Evolutionary conservation across 2,888 invertebrate species (phyloP).

Genomic region (Agonopterix subpropinquella): DNA sequence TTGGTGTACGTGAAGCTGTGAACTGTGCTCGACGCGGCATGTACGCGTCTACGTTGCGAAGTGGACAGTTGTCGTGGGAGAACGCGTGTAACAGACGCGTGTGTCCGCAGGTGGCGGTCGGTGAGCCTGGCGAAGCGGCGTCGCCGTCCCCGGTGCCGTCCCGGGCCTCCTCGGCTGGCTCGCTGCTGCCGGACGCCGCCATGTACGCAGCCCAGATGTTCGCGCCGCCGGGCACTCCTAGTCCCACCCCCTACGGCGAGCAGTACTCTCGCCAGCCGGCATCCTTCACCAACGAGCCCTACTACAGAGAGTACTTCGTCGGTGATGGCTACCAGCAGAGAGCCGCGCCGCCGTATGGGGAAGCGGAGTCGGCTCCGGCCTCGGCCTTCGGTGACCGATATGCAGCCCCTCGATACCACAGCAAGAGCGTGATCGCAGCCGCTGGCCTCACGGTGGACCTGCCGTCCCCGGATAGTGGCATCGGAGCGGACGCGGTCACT

Average conservation of each 20-base stretch:
- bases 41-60: slow-evolving; percentile 78
- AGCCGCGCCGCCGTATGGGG: slow-evolving; percentile 73
- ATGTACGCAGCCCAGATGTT: slow-evolving; percentile 84
- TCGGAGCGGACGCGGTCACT: slow-evolving; percentile 95
- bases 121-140: slow-evolving; percentile 76
- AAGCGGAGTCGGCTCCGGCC: slow-evolving; percentile 75
- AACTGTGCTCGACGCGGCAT: slow-evolving; percentile 71
- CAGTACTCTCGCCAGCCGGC: slow-evolving; percentile 71
- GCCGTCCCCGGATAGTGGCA: slow-evolving; percentile 96
- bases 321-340: slow-evolving; percentile 78
- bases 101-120: slow-evolving; percentile 76
- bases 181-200: slow-evolving; percentile 78
- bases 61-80: slow-evolving; percentile 76
- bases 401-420: slow-evolving; percentile 82
- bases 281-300: slow-evolving; percentile 82
- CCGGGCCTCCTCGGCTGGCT: slow-evolving; percentile 73
- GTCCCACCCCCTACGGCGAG: slow-evolving; percentile 77
- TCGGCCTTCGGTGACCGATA: slow-evolving; percentile 82
- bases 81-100: slow-evolving; percentile 80
- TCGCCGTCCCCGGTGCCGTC: slow-evolving; percentile 79
- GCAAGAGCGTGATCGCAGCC: slow-evolving; percentile 82
- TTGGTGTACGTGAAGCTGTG: slow-evolving; percentile 70
- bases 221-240: slow-evolving; percentile 80
- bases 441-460: slow-evolving; percentile 94
- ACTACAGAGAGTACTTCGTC: slow-evolving; percentile 88